These are phyloP conservation scores for Euproctis similis DNA, from an alignment of 2,888 invertebrate genomes.

Conservation along the genomic window DNA sequence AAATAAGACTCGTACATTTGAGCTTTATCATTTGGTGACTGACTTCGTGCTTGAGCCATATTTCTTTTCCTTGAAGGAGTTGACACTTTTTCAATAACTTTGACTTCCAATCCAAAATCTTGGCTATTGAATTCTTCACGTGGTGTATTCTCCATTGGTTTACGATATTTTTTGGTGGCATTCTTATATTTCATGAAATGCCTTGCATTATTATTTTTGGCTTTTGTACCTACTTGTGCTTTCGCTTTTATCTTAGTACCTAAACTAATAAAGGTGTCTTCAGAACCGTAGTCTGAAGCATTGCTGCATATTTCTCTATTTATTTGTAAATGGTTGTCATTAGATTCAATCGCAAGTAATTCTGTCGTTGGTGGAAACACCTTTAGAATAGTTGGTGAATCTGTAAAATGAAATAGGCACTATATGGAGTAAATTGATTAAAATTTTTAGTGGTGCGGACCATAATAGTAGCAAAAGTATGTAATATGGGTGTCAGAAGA, in stretches of 20 bases:
- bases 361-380: slow-evolving; percentile 58
- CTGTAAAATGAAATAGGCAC: slow-evolving; percentile 44
- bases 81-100: slow-evolving; percentile 46
- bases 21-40: slow-evolving; percentile 45
- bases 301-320: slow-evolving; percentile 58
- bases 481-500: too few species aligned
- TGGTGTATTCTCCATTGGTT: slow-evolving; percentile 39
- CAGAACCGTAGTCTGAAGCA: slow-evolving; percentile 66
- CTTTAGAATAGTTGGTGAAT: slow-evolving; percentile 44
- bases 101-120: slow-evolving; percentile 56
- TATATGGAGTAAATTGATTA: too few species aligned
- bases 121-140: slow-evolving; percentile 32
- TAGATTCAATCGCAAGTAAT: slow-evolving; percentile 35
- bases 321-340: slow-evolving; percentile 25
- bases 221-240: slow-evolving; percentile 54
- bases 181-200: slow-evolving; percentile 53
- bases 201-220: slow-evolving; percentile 42
- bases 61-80: slow-evolving; percentile 43
- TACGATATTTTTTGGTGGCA: slow-evolving; percentile 45
- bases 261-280: slow-evolving; percentile 67
- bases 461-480: too few species aligned
- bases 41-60: slow-evolving; percentile 31
- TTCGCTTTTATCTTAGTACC: slow-evolving; percentile 71
- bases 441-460: too few species aligned
- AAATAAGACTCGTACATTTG: slow-evolving; percentile 55